phyloP scores from a whole-genome alignment of 2,888 invertebrate genomes.

The Mesorhabditis spiculigera region DNA sequence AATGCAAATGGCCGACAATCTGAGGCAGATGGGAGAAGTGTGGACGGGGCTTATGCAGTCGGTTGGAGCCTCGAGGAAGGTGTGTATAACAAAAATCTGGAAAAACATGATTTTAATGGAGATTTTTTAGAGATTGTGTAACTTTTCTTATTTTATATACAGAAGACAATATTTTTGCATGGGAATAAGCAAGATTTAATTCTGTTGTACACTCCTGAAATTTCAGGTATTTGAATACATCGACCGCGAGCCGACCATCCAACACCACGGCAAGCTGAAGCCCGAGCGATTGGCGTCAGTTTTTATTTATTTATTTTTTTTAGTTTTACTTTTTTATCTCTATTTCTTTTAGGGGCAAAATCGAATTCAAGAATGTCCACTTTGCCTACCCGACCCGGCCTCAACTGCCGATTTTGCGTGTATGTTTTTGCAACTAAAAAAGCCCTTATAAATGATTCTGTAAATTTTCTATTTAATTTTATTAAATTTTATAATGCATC shows the following conservation, averaged over 20 bases:
- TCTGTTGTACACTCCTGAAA: background rate
- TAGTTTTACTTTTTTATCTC: slow-evolving; percentile 11
- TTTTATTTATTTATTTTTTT: background rate
- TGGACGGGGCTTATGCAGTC: slow-evolving; percentile 63
- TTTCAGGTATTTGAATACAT: slow-evolving; percentile 58
- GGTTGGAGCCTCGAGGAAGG: slow-evolving; percentile 61
- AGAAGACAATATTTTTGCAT: no score
- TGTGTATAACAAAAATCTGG: slow-evolving; percentile 21
- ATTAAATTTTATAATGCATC: background rate
- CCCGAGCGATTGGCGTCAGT: slow-evolving; percentile 15
- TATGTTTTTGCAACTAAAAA: slow-evolving; percentile 18
- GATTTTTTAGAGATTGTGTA: background rate
- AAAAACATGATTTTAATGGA: no score
- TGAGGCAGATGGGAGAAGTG: slow-evolving; percentile 59
- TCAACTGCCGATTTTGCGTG: slow-evolving; percentile 73
- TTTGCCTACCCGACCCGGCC: slow-evolving; percentile 81
- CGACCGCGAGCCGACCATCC: slow-evolving; percentile 58
- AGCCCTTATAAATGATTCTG: background rate
- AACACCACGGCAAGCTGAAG: slow-evolving; percentile 27
- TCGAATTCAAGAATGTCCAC: slow-evolving; percentile 72
- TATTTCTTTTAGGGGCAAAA: slow-evolving; percentile 65
- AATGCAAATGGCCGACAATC: slow-evolving; percentile 60
- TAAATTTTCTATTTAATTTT: background rate
- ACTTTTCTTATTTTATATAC: background rate
- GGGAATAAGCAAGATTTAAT: no score